Evolutionary conservation across 2,888 invertebrate species (phyloP).

Genomic region (Sarcophaga variegata): DNA sequence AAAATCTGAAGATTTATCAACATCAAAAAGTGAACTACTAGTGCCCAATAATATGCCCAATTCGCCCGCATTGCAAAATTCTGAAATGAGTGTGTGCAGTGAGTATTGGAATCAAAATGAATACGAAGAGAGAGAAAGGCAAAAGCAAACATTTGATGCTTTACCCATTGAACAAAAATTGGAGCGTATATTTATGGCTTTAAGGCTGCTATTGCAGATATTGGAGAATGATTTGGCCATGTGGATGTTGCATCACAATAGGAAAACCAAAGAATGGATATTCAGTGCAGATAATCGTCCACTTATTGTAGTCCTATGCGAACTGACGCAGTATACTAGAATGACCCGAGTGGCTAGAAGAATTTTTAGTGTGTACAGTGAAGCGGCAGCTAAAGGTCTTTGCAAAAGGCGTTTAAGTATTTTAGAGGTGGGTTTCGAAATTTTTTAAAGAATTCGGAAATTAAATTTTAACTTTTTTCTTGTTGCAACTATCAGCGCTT

Average conservation of each 20-base stretch:
- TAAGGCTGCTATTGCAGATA: constrained; percentile 83
- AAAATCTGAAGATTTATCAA: constrained; percentile 21
- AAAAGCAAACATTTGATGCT: constrained; percentile 72
- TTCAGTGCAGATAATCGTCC: constrained; percentile 76
- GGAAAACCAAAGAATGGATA: constrained; percentile 73
- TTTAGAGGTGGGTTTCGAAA: constrained; percentile 74
- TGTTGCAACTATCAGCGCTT: constrained; percentile 73
- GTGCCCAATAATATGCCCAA: constrained; percentile 19
- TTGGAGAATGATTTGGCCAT: constrained; percentile 84
- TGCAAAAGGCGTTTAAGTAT: constrained; percentile 72
- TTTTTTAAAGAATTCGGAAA: background rate
- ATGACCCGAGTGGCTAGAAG: constrained; percentile 75
- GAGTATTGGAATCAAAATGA: constrained; percentile 75
- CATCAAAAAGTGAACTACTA: constrained; percentile 36
- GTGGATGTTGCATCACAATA: constrained; percentile 83
- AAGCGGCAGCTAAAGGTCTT: constrained; percentile 73
- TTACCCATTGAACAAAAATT: constrained; percentile 81
- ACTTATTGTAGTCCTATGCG: constrained; percentile 75
- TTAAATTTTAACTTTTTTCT: background rate
- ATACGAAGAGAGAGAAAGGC: constrained; percentile 75
- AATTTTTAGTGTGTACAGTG: constrained; percentile 75
- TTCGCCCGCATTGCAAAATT: constrained; percentile 50
- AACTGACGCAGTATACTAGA: constrained; percentile 72
- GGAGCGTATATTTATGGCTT: constrained; percentile 82
- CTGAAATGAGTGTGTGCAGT: constrained; percentile 66